phyloP scores from a whole-genome alignment of 2,797 vertebrate genomes.

The Sebastes matsubarae region DNA sequence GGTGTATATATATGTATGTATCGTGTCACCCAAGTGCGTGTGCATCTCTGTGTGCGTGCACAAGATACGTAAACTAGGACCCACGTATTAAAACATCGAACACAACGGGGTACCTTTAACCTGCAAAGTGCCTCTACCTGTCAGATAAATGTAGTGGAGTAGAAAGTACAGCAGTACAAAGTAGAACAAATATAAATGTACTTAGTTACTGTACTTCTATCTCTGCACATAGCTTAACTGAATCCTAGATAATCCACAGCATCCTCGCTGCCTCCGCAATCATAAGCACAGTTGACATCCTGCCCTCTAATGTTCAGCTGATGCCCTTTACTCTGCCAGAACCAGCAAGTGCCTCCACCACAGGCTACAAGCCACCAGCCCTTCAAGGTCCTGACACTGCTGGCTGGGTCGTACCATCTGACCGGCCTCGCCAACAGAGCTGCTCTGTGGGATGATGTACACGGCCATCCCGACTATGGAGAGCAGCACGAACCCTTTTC shows the following conservation, averaged over 20 bases:
- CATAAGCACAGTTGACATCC: constrained; percentile 20
- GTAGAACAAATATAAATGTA: not conserved
- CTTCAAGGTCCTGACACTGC: constrained; percentile 13
- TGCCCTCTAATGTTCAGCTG: constrained; percentile 19
- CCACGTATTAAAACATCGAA: not conserved
- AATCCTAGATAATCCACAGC: not conserved
- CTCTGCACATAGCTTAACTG: constrained; percentile 3
- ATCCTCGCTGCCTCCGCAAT: constrained; percentile 11
- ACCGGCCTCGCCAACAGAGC: constrained; percentile 15
- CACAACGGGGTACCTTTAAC: not conserved
- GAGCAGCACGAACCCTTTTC: constrained; percentile 11
- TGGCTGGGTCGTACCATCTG: constrained; percentile 20
- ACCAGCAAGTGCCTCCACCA: constrained; percentile 24
- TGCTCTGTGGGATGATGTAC: constrained; percentile 19
- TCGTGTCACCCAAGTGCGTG: not conserved
- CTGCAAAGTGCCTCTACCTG: not conserved
- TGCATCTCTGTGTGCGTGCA: not conserved
- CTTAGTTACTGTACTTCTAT: not conserved
- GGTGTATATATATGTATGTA: not conserved
- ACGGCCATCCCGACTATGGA: not conserved
- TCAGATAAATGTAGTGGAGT: not conserved
- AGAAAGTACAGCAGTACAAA: not conserved
- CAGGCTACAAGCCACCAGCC: constrained; percentile 30
- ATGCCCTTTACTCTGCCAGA: constrained; percentile 42
- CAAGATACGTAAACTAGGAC: not conserved